Evolutionary conservation across 2,797 vertebrate genomes (phyloP), one percentile per base, ranked within the genome.

Genomic region (Sebastes dallii): DNA sequence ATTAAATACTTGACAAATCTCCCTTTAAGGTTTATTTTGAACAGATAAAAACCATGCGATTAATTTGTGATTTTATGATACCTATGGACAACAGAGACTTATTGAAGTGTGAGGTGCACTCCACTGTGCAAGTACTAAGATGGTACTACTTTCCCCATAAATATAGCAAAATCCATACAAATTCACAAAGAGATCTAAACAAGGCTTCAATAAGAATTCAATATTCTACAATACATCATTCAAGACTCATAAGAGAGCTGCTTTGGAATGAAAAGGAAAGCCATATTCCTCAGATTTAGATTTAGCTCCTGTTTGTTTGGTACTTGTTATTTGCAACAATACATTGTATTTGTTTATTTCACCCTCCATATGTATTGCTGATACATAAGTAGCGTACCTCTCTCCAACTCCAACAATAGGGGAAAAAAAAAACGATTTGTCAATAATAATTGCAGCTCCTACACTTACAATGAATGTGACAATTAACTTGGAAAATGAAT

Each of bases 401-500:
- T 82, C 14, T 66, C 65, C 12, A 20, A 79, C 58, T 69, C 62
- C 8, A 20, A 80, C 67, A 84, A 65, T 29, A 59, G 25, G 14
- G 22, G 22, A 0, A 16, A 32, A 39, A 52, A 52, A 77, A 76
- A 72, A 25, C 2, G 1, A 81, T 85, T 80, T 56, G 61, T 59
- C 54, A 85, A 39, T 72, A 86, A 76, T 68, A 80, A 84, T 76
- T 83, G 76, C 72, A 60, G 77, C 79, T 74, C 52, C 66, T 68
- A 70, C 73, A 58, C 67, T 75, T 61, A 89, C 81, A 86, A 90
- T 72, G 74, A 59, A 79, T 78, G 75, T 81, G 75, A 87, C 62
- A 87, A 87, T 90, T 82, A 90, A 80, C 55, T 79, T 9, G 4
- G 59, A 83, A 77, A 86, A 91, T 67, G 14, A 83, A 90, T 92